phyloP scores from a whole-genome alignment of 2,888 invertebrate species.

The Diploptera punctata region DNA sequence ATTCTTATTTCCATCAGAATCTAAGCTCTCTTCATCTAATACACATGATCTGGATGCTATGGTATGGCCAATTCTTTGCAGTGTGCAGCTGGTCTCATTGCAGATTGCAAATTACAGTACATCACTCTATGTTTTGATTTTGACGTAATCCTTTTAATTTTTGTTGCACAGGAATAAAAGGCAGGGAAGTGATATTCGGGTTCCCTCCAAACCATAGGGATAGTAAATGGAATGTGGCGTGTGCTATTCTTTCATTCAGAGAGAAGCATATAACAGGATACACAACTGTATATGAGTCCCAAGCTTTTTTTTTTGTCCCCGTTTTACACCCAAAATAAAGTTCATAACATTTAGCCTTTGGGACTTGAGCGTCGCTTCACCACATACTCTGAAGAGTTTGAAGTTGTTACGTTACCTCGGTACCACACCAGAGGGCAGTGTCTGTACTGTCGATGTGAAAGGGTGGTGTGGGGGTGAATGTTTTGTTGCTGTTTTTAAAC shows the following conservation, averaged over 20 bases:
- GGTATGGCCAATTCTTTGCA: background rate
- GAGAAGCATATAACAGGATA: background rate
- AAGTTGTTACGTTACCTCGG: too few relatives aligned
- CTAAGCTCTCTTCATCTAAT: too few relatives aligned
- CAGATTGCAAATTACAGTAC: conserved; percentile 17
- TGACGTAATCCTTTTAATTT: too few relatives aligned
- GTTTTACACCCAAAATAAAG: conserved; percentile 4
- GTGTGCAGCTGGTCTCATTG: too few relatives aligned
- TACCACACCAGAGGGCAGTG: too few relatives aligned
- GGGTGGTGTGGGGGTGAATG: too few relatives aligned
- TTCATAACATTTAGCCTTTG: too few relatives aligned
- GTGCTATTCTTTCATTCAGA: background rate
- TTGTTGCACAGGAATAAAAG: conserved; percentile 20
- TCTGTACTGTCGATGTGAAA: too few relatives aligned
- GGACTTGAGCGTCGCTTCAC: too few relatives aligned
- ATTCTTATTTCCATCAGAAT: too few relatives aligned
- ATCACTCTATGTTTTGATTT: conserved; percentile 1
- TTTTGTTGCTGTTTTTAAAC: too few relatives aligned
- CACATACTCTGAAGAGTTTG: too few relatives aligned
- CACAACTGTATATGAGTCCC: background rate
- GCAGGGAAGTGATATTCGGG: background rate
- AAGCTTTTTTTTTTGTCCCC: background rate
- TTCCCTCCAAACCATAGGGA: conserved; percentile 22
- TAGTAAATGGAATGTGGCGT: background rate
- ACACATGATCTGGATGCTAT: background rate